phyloP scores from a whole-genome alignment of 2,797 vertebrate genomes.

The Anguilla pacifica region DNA sequence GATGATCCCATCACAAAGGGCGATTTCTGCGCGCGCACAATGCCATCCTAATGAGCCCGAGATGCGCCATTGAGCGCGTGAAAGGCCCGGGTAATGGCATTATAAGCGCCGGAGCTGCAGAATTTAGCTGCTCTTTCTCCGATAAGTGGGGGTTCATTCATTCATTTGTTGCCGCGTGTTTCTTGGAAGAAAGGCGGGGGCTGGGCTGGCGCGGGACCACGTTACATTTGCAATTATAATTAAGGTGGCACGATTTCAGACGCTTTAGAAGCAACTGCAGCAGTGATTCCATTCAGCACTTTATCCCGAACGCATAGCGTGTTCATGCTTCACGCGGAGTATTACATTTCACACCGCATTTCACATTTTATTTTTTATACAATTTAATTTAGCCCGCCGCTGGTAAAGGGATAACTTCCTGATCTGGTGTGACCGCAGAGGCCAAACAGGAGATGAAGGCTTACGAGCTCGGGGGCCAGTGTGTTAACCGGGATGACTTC shows the following conservation, averaged over 20 bases:
- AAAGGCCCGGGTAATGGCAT: slow-evolving; percentile 17
- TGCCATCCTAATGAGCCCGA: slow-evolving; percentile 6
- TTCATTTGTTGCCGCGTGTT: neutral
- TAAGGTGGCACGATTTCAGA: neutral
- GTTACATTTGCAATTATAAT: neutral
- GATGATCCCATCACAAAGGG: neutral
- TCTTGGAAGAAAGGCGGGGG: slow-evolving; percentile 5
- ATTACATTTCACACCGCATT: neutral
- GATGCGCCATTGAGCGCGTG: slow-evolving; percentile 3
- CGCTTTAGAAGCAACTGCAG: neutral
- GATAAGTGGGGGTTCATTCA: neutral
- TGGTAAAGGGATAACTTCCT: neutral
- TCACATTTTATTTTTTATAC: neutral
- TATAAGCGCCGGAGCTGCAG: neutral
- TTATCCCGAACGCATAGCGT: neutral
- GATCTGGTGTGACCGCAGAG: neutral
- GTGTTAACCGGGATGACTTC: neutral
- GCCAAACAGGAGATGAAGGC: neutral
- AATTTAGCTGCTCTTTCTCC: slow-evolving; percentile 14
- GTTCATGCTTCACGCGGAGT: neutral
- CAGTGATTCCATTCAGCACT: neutral
- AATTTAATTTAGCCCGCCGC: neutral
- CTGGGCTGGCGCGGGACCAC: neutral
- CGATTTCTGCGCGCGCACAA: neutral
- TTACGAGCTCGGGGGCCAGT: neutral